A percentile compares a stretch with the other conserved stretches of the same genome.
phyloP scores from a whole-genome alignment of 2,888 invertebrate species.

The Synergus japonicus region DNA sequence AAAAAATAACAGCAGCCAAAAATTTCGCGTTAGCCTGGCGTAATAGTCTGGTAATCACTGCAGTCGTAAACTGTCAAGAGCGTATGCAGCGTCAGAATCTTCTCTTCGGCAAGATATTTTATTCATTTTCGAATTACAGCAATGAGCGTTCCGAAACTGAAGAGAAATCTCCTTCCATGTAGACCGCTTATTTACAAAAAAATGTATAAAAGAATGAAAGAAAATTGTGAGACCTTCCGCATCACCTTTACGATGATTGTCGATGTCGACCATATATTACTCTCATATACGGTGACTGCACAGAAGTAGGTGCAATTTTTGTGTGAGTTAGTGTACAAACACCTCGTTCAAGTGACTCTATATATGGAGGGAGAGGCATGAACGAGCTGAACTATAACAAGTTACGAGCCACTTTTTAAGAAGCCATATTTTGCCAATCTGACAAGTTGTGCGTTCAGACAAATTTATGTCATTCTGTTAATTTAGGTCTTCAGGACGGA shows the following conservation, averaged over 20 bases:
- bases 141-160: conserved; percentile 31
- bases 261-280: conserved; percentile 34
- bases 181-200: neutral
- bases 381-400: conserved; percentile 56
- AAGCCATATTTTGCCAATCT: conserved; percentile 52
- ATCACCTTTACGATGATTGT: conserved; percentile 41
- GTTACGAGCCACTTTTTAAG: conserved; percentile 55
- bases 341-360: conserved; percentile 43
- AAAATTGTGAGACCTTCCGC: conserved; percentile 28
- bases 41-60: conserved; percentile 43
- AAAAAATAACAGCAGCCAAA: conserved; percentile 38
- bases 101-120: conserved; percentile 36
- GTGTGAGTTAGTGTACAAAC: conserved; percentile 39
- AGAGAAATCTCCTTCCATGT: conserved; percentile 30
- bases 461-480: conserved; percentile 36
- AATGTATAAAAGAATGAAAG: neutral
- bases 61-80: conserved; percentile 40
- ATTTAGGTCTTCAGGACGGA: conserved; percentile 17
- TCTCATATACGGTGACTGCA: conserved; percentile 27
- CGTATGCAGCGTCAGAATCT: conserved; percentile 21
- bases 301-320: conserved; percentile 46
- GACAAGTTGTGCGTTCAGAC: conserved; percentile 44
- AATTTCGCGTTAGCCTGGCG: conserved; percentile 39
- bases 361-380: conserved; percentile 58
- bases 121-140: conserved; percentile 42